Evolutionary conservation across 2,797 vertebrate species (phyloP), one percentile per base, ranked within the genome.

Genomic region (Pipistrellus pygmaeus): DNA sequence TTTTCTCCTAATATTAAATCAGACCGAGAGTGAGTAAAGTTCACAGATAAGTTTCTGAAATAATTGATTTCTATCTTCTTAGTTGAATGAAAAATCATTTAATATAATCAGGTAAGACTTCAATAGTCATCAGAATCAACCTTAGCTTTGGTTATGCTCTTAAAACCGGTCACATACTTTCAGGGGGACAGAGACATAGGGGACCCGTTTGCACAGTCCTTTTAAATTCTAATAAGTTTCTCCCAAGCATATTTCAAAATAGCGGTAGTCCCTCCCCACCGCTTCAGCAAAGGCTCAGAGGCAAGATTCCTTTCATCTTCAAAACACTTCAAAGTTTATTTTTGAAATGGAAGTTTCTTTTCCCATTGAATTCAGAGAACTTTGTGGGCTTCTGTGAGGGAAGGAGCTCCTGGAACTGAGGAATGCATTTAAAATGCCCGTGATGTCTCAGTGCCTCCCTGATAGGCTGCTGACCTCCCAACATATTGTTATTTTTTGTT

Each of bases 251-350:
- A 60, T 95, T 95, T 97, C 69, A 82, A 93, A 93, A 96, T 92
- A 93, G 83, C 2, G 5, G 23, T 71, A 88, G 95, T 95, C 91
- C 96, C 91, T 97, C 94, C 95, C 94, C 86, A 95, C 84, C 76
- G 91, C 86, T 97, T 93, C 80, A 53, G 73, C 21, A 46, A 55
- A 90, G 64, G 89, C 95, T 97, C 95, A 96, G 91, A 96, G 92
- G 94, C 94, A 95, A 96, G 91, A 60, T 57, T 95, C 51, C 25
- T 97, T 97, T 97, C 94, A 97, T 97, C 96, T 97, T 97, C 95
- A 97, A 97, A 76, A 97, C 89, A 85, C 95, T 97, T 97, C 96
- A 97, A 97, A 97, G 96, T 95, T 96, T 95, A 96, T 95, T 96
- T 97, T 95, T 96, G 83, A 96, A 96, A 96, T 92, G 93, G 93